Base-by-base conservation (phyloP, 2,888 invertebrate species). In the Pedicia rivosa region DNA sequence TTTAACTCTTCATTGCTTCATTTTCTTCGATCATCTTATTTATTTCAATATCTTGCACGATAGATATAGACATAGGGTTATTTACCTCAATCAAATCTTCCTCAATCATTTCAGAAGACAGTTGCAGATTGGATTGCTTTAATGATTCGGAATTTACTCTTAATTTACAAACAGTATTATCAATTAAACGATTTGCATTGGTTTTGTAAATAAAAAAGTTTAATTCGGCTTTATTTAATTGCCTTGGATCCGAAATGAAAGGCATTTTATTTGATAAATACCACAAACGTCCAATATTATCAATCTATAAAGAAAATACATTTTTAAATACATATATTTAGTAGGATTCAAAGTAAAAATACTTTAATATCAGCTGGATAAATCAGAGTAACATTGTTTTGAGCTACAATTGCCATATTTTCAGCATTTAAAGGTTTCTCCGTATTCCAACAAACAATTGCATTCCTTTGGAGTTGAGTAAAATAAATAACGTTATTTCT, bases 371-470 rank as follows among this genome's bases (percentile, higher is more conserved):
- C 77, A 47, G 72, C 72, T 2, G 83, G 82, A 52, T 84, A 86
- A 38, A 78, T 70, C 63, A 86, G 63, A 8, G 59, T 67, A 4
- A 56, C 49, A 7, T 63, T 60, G 49, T 82, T 68, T 35, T 67
- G 64, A 0, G 70, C 72, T 1, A 81, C 62, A 1, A 73, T 54
- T 1, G 59, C 70, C 15, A 73, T 62, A 38, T 69, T 73, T 1
- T 55, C 53, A 0, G 63, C 55, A 6, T 55, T 55, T 29, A 78
- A 64, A 1, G 63, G 53, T 7, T 53, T 57, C 1, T 58, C 62
- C 0, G 67, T 68, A 47, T 80, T 76, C 83, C 83, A 84, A 49
- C 84, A 86, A 1, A 77, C 75, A 0, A 86, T 55, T 0, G 76
- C 78, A 48, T 80, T 75, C 13, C 68, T 64, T 25, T 74, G 78